These are phyloP conservation scores for Diplodus puntazzo DNA, from an alignment of 2,797 vertebrate species.

Conservation along the genomic window DNA sequence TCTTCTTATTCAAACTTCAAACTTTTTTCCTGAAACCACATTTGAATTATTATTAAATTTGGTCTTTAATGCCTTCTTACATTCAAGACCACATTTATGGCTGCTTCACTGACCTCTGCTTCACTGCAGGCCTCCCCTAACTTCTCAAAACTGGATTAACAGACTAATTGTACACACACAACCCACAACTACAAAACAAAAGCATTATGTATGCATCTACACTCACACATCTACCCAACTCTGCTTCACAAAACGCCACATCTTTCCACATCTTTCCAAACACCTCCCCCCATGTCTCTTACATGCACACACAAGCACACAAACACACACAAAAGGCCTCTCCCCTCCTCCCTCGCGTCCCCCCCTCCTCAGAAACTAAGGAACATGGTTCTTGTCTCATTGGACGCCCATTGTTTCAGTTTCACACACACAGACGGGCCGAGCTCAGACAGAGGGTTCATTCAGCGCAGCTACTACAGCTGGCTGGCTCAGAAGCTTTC, in stretches of 20 bases:
- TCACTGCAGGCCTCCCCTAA: not conserved
- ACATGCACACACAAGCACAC: slow-evolving; percentile 43
- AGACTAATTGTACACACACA: slow-evolving; percentile 18
- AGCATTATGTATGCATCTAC: not conserved
- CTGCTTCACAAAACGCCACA: slow-evolving; percentile 40
- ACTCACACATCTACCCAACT: slow-evolving; percentile 12
- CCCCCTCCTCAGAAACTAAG: slow-evolving; percentile 48
- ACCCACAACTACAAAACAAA: slow-evolving; percentile 27
- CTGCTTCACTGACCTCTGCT: not conserved
- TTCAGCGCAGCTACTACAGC: slow-evolving; percentile 48
- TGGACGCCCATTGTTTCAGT: slow-evolving; percentile 70
- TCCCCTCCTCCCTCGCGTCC: slow-evolving; percentile 33
- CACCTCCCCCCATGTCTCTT: slow-evolving; percentile 37
- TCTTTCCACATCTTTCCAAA: slow-evolving; percentile 27
- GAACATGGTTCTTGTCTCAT: slow-evolving; percentile 65
- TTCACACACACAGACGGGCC: slow-evolving; percentile 42
- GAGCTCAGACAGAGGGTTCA: slow-evolving; percentile 58
- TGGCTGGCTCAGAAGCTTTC: slow-evolving; percentile 13
- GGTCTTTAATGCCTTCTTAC: too few species aligned
- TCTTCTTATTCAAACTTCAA: too few species aligned
- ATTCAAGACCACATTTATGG: not conserved
- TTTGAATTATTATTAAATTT: too few species aligned
- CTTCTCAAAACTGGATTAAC: slow-evolving; percentile 28
- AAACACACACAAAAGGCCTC: slow-evolving; percentile 50
- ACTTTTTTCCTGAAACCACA: too few species aligned